Base-by-base conservation (phyloP, 2,888 invertebrate species). In the Rotaria socialis region DNA sequence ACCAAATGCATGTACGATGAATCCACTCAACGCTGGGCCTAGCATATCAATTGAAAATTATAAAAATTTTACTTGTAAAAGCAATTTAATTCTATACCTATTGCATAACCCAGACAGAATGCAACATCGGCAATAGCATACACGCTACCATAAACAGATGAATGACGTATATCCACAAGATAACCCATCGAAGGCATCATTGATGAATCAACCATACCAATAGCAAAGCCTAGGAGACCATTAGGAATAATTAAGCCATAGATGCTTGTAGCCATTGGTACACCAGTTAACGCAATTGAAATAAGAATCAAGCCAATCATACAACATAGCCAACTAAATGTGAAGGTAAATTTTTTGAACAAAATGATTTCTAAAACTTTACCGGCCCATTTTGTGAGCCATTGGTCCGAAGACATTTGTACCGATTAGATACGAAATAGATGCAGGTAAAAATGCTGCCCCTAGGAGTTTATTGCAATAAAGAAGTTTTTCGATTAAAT, bases 111-210 rank as follows among this genome's bases (percentile, higher is more conserved):
- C 74, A 99, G 93, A 90, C 99, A 99, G 92, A 99, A 99, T 1
- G 99, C 98, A 0, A 98, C 96, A 90, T 99, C 99, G 14, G 98
- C 99, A 87, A 99, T 95, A 84, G 98, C 98, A 90, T 99, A 99
- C n/a, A 99, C 97, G 87, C 96, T 97, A n/a, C 99, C 99, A 89
- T 99, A 99, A 84, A 99, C 96, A 0, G 97, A 96, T 0, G 95
- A 94, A 91, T 99, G 99, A 80, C 99, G 93, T 88, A 99, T 95
- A 91, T 99, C 99, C 14, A 99, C 98, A 88, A 99, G 93, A 92
- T 96, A 97, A 0, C 97, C 99, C 87, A 99, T 93, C 90, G 97
- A 96, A 0, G 99, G 99, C 97, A 99, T 98, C 98, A 99, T 99
- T 5, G 97, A 97, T 27, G 97, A 97, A 92, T 99, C 99, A 85